These are phyloP conservation scores for Epistrophe grossulariae DNA, from an alignment of 2,888 invertebrate species.

Conservation along the genomic window DNA sequence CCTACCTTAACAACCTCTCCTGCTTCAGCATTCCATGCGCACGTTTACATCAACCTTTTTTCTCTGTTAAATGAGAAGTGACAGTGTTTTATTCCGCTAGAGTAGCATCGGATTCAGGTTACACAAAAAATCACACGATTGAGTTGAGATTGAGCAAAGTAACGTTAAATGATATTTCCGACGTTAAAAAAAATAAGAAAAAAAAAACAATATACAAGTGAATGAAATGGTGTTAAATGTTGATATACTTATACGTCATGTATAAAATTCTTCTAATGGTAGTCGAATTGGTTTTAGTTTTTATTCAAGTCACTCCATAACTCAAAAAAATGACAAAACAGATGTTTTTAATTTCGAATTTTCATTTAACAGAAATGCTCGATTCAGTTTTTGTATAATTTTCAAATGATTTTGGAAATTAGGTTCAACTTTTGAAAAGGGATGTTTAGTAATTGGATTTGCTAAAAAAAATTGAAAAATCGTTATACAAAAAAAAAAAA, in stretches of 20 bases:
- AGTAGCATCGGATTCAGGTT: slow-evolving; percentile 31
- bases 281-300: not conserved
- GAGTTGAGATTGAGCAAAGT: not conserved
- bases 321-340: not conserved
- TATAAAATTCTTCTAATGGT: not conserved
- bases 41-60: not conserved
- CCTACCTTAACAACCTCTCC: too few relatives aligned
- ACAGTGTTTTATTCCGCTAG: slow-evolving; percentile 25
- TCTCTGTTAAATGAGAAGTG: slow-evolving; percentile 38
- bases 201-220: not conserved
- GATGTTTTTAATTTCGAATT: too few relatives aligned
- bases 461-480: too few relatives aligned
- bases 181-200: not conserved
- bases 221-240: not conserved
- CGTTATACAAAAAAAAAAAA: too few relatives aligned
- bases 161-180: not conserved
- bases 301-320: not conserved
- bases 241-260: too few relatives aligned
- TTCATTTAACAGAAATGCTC: too few relatives aligned
- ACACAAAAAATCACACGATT: slow-evolving; percentile 12
- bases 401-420: too few relatives aligned
- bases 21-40: not conserved
- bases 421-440: too few relatives aligned
- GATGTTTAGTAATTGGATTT: too few relatives aligned
- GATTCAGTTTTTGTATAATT: too few relatives aligned